Evolutionary conservation across 2,113 vertebrate genomes (phyloP).

Genomic region (Cyanoliseus patagonus): DNA sequence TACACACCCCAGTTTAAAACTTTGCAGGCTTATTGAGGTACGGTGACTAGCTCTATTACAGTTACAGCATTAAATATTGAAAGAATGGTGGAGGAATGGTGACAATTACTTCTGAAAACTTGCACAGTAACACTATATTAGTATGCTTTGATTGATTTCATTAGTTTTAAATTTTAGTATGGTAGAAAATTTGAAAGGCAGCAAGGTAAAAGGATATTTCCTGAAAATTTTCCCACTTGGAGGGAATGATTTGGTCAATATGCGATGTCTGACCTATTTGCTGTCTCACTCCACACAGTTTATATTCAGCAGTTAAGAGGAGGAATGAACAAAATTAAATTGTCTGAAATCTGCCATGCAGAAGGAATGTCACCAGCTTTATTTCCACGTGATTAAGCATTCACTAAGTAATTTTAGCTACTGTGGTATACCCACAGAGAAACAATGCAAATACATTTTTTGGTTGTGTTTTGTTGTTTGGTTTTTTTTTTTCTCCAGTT

Average conservation of each 20-base stretch:
- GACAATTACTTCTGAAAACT: background rate
- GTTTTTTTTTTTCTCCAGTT: background rate
- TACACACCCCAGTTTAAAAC: background rate
- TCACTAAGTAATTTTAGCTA: background rate
- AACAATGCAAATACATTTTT: background rate
- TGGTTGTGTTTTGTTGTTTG: background rate
- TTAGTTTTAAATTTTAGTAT: background rate
- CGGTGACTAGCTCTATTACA: background rate
- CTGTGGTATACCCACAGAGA: background rate
- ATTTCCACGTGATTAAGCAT: background rate
- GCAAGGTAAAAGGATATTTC: background rate
- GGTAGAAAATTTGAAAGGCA: background rate
- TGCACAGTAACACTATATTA: background rate
- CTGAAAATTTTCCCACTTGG: background rate
- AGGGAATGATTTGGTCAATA: background rate
- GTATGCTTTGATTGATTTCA: background rate
- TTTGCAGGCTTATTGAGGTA: background rate
- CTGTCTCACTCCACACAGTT: background rate
- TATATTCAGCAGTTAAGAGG: background rate
- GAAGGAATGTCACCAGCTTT: background rate
- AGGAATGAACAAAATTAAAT: background rate
- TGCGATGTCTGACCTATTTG: background rate
- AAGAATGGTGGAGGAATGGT: background rate
- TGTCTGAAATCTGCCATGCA: background rate
- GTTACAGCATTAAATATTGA: background rate